Percentiles rank a stretch among this genome's conserved stretches.
Evolutionary conservation across 2,888 invertebrate genomes (phyloP).

Genomic region (Lacanobia oleracea): DNA sequence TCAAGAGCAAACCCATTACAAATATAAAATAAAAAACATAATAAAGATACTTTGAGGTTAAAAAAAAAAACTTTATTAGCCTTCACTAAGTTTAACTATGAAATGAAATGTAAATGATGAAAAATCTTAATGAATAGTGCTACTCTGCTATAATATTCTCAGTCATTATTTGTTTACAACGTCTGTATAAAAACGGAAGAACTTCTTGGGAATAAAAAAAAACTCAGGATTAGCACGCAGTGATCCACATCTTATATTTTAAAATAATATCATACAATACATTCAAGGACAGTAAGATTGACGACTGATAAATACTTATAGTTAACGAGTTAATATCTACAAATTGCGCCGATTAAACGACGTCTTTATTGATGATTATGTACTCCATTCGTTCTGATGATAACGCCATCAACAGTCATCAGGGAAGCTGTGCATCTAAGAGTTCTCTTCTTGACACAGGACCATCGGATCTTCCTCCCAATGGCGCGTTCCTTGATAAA

Average conservation of each 20-base stretch:
- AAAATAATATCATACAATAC: no score
- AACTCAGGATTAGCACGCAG: no score
- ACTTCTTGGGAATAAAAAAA: no score
- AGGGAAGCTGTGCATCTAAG: constrained; percentile 65
- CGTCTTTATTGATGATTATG: constrained; percentile 47
- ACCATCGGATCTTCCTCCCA: constrained; percentile 66
- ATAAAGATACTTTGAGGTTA: background rate
- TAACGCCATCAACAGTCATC: constrained; percentile 60
- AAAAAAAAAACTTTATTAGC: background rate
- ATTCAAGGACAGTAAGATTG: no score
- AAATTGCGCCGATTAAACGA: no score
- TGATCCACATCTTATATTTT: no score
- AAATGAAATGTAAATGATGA: background rate
- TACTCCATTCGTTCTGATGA: constrained; percentile 45
- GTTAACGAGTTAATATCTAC: no score
- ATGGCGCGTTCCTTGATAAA: constrained; percentile 56
- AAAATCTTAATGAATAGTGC: background rate
- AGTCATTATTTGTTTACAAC: background rate
- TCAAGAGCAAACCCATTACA: no score
- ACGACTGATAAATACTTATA: no score
- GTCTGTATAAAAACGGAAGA: no score
- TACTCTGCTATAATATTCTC: no score
- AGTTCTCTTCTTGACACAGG: constrained; percentile 66
- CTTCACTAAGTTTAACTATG: background rate
- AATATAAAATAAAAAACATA: no score